phyloP scores from a whole-genome alignment of 2,888 invertebrate species.

The Pherbina coryleti region DNA sequence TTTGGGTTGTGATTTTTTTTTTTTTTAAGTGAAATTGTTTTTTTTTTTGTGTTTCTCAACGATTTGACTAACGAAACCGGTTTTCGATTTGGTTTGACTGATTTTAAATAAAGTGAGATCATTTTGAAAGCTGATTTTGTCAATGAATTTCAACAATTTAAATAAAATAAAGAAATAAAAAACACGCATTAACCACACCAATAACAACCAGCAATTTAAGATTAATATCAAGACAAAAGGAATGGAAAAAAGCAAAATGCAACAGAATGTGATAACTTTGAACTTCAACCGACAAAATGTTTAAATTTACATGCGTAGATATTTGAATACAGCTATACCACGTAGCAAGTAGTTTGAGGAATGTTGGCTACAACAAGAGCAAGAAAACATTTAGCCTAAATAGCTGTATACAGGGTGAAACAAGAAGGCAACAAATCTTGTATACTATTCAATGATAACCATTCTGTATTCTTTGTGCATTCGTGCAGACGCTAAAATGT shows the following conservation, averaged over 20 bases:
- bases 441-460: too few relatives aligned
- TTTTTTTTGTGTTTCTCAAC: slow-evolving; percentile 44
- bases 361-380: not conserved
- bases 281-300: slow-evolving; percentile 60
- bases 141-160: slow-evolving; percentile 64
- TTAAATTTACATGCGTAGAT: not conserved
- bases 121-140: slow-evolving; percentile 72
- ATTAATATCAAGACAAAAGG: not conserved
- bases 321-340: not conserved
- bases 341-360: not conserved
- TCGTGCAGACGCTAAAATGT: too few relatives aligned
- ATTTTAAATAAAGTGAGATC: slow-evolving; percentile 70
- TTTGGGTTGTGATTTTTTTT: slow-evolving; percentile 17
- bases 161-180: slow-evolving; percentile 4
- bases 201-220: not conserved
- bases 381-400: too few relatives aligned
- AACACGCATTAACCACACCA: slow-evolving; percentile 51
- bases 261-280: slow-evolving; percentile 55
- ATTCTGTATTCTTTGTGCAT: too few relatives aligned
- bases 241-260: slow-evolving; percentile 7
- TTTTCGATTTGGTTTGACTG: slow-evolving; percentile 71
- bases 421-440: too few relatives aligned
- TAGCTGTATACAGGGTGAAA: too few relatives aligned
- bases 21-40: not conserved
- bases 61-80: slow-evolving; percentile 70